Evolutionary conservation across 2,797 vertebrate species (phyloP).

Genomic region (Microchirus variegatus): DNA sequence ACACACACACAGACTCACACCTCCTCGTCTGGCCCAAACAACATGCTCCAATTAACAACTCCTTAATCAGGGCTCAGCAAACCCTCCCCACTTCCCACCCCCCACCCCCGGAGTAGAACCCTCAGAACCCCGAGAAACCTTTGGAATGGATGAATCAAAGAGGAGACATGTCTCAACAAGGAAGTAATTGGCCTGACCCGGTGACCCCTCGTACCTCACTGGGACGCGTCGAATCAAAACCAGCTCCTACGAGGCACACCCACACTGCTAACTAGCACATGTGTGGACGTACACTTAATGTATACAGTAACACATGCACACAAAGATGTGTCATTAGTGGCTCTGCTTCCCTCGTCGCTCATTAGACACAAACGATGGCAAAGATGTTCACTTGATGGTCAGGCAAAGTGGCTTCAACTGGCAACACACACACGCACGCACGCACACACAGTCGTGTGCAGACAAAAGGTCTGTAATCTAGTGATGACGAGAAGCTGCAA

Average conservation of each 20-base stretch:
- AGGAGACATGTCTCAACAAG: slow-evolving; percentile 85
- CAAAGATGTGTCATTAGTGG: slow-evolving; percentile 85
- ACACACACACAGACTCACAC: slow-evolving; percentile 37
- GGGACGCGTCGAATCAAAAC: slow-evolving; percentile 72
- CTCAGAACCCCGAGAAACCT: slow-evolving; percentile 82
- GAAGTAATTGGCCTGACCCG: slow-evolving; percentile 98
- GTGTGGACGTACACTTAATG: slow-evolving; percentile 42
- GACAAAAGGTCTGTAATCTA: slow-evolving; percentile 54
- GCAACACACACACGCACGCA: slow-evolving; percentile 23
- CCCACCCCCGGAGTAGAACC: slow-evolving; percentile 79
- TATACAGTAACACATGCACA: slow-evolving; percentile 61
- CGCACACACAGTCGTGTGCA: slow-evolving; percentile 12
- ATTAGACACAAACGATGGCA: slow-evolving; percentile 81
- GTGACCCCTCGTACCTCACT: slow-evolving; percentile 89
- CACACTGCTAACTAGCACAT: slow-evolving; percentile 75
- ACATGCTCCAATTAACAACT: slow-evolving; percentile 85
- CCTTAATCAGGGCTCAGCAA: slow-evolving; percentile 72
- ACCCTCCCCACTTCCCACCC: slow-evolving; percentile 33
- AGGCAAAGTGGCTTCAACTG: slow-evolving; percentile 77
- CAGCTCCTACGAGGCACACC: slow-evolving; percentile 82
- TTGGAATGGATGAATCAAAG: slow-evolving; percentile 97
- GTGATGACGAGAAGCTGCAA: slow-evolving; percentile 54
- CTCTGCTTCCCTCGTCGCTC: slow-evolving; percentile 72
- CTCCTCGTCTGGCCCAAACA: slow-evolving; percentile 58
- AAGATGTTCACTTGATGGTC: slow-evolving; percentile 70